Evolutionary conservation across 2,888 invertebrate genomes (phyloP), one percentile per base, ranked within the genome.

Genomic region (Stenurella melanura): DNA sequence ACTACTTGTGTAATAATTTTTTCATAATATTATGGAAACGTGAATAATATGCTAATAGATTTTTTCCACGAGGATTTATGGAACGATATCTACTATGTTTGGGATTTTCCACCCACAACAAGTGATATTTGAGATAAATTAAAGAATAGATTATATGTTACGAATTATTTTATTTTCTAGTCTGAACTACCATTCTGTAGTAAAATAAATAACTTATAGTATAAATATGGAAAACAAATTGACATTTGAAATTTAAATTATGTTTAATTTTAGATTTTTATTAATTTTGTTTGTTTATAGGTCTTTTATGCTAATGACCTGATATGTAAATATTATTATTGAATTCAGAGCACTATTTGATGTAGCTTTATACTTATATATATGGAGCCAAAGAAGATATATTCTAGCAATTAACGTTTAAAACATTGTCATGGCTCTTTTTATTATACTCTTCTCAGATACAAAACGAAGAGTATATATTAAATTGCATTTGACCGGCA

Each of bases 31-130:
- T 30, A 30, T 61, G 9, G 57, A 12, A 38, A 34, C 21, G 69
- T 34, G 34, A 26, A 69, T 19, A 34, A 34, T 69, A 69, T 69
- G 69, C 30, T 69, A 69, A 69, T 69, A 12, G n/a, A n/a, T 30
- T 58, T 68, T 69, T 69, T 57, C 30, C n/a, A 18, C 7, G 11
- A 12, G 15, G 19, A 69, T 69, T 69, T 69, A 57, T 69, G 21
- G 57, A 58, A 18, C 57, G 17, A 34, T 58, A n/a, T 34, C 69
- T 19, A 58, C 11, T 56, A 58, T 34, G n/a, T 69, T 38, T 58
- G 17, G 34, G 56, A 57, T 56, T 18, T 21, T 58, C 56, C 69
- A 34, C 69, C 69, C 21, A 34, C 34, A 18, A 21, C 12, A 19
- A 57, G n/a, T 54, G 38, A 34, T 34, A 69, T 34, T 21, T 30